phyloP scores from a whole-genome alignment of 2,888 invertebrate species.

The Hydrotaea diabolus region DNA sequence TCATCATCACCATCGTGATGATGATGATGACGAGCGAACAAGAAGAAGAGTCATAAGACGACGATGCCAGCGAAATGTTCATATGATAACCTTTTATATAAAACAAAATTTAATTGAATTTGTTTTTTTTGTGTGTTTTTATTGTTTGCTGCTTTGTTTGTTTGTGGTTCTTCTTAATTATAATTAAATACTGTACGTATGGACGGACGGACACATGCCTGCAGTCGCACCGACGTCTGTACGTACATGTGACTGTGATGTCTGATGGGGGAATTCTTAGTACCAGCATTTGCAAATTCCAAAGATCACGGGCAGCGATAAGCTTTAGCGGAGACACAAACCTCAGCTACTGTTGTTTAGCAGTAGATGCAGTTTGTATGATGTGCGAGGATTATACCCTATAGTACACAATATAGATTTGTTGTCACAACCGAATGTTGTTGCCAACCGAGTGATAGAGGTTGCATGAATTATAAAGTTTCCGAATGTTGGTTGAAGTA shows the following conservation, averaged over 20 bases:
- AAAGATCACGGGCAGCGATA: slow-evolving; percentile 27
- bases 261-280: background rate
- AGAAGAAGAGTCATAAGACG: slow-evolving; percentile 42
- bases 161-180: slow-evolving; percentile 21
- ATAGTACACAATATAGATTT: no score
- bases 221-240: no score
- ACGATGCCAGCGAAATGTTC: slow-evolving; percentile 33
- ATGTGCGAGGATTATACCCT: no score
- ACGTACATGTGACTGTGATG: slow-evolving; percentile 38
- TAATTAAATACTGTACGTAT: background rate
- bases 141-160: no score
- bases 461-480: no score
- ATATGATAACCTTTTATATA: slow-evolving; percentile 64
- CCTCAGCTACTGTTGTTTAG: background rate
- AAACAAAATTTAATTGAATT: slow-evolving; percentile 30
- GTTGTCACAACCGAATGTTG: no score
- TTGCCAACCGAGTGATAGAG: no score
- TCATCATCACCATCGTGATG: no score
- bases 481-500: no score
- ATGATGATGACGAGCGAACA: background rate
- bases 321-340: slow-evolving; percentile 30
- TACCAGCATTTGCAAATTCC: background rate
- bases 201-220: background rate
- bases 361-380: background rate
- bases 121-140: background rate